Percentiles rank a stretch among this genome's conserved stretches.
phyloP scores from a whole-genome alignment of 37 sponge, comb jelly and placozoan genomes.

The Chondrilla cf. caribensis region DNA sequence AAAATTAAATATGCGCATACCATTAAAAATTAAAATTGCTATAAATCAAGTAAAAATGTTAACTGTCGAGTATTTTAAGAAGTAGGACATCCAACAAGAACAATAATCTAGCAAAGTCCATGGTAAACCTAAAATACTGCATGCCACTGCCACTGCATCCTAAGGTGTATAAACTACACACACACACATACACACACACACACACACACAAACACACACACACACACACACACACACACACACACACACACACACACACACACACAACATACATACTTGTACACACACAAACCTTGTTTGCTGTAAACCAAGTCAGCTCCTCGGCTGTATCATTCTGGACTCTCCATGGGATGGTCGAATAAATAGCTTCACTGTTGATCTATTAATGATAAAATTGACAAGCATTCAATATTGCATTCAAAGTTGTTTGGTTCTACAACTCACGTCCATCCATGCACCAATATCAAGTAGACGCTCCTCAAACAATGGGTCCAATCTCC shows the following conservation, averaged over 20 bases:
- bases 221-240: neutral
- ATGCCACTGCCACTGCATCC: no score
- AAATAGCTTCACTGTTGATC: constrained; percentile 83
- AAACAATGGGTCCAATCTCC: constrained; percentile 67
- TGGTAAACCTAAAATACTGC: no score
- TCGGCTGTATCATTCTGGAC: constrained; percentile 63
- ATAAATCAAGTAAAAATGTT: no score
- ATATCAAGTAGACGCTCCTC: constrained; percentile 73
- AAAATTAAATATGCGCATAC: no score
- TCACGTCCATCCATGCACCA: constrained; percentile 71
- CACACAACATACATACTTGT: no score
- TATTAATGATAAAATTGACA: neutral
- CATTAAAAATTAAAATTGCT: no score
- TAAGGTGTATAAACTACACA: no score
- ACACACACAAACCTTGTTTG: constrained; percentile 65
- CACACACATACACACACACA: no score
- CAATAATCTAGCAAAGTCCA: no score
- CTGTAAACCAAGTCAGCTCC: constrained; percentile 64
- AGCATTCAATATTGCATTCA: neutral
- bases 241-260: neutral
- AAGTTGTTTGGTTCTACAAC: neutral
- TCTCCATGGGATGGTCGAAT: constrained; percentile 55
- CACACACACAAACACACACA: neutral
- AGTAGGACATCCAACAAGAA: no score
- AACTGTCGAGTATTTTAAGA: no score